Evolutionary conservation across 1,140 invertebrate species (phyloP), one percentile per base, ranked within the genome.

Genomic region (Rhagoletis zephyria): DNA sequence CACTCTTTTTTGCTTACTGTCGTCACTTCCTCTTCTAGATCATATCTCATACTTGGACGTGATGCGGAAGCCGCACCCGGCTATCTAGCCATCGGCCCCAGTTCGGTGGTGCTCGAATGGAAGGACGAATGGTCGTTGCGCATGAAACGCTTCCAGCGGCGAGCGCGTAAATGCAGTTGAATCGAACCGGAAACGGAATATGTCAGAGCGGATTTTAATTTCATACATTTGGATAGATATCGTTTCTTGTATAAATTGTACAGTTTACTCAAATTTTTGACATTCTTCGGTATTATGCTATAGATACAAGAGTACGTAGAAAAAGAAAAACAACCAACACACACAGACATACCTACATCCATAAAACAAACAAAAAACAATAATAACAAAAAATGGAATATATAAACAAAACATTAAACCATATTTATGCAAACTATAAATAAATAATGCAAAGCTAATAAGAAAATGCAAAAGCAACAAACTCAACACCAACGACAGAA

Each of bases 121-220:
- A 96, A 96, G 91, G 97, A 98, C 92, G 97, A 98, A 93, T 98
- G 97, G 97, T 96, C 97, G 91, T 94, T 97, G 90, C 96, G 98
- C 93, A 97, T 99, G 95, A 96, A 97, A 89, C 95, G 97, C 90
- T 97, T 98, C 93, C 96, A 97, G 91, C 95, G 96, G 90, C 95
- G 96, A 88, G 95, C 96, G 77, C 94, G 95, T 91, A 94, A 95
- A 92, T 96, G 95, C 93, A 92, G 91, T 92, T 92, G 91, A 92
- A 92, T 92, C 91, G 91, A 92, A 89, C 91, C 91, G 91, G 91
- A 92, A 92, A 91, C 91, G 91, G 91, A 92, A 91, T 92, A 92
- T 91, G 91, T 92, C 91, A 92, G 90, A 91, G 89, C 91, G 90
- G 91, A 92, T 92, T 92, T 92, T 90, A 92, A 92, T 91, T 92